A percentile compares a stretch with the other conserved stretches of the same genome.
phyloP scores from a whole-genome alignment of 2,113 vertebrate species.

The Puma concolor region DNA sequence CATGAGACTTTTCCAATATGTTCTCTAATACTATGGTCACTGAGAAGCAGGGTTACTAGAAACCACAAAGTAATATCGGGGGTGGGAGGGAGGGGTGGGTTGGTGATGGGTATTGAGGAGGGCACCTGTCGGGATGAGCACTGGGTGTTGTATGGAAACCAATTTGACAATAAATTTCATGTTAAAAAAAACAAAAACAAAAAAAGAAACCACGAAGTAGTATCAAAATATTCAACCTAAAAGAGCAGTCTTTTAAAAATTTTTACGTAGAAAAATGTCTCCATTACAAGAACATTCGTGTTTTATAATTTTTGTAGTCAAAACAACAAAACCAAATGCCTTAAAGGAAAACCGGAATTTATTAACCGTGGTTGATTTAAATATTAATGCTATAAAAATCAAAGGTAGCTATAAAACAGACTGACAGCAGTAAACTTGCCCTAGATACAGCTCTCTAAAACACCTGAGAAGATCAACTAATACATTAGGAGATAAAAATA shows the following conservation, averaged over 20 bases:
- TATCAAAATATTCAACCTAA: conserved; percentile 11
- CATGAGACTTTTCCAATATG: neutral
- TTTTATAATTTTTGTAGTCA: neutral
- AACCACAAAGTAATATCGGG: neutral
- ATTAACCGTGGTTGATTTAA: neutral
- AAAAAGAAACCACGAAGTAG: neutral
- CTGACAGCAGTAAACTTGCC: neutral
- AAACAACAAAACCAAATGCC: neutral
- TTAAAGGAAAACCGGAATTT: neutral
- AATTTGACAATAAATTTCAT: too few relatives aligned
- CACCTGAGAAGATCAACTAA: neutral
- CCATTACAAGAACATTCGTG: neutral
- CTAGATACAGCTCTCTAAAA: neutral
- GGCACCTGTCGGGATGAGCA: too few relatives aligned
- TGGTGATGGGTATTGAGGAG: too few relatives aligned
- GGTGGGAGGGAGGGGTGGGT: too few relatives aligned
- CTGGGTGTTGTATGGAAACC: too few relatives aligned
- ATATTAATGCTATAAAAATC: neutral
- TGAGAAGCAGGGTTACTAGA: neutral
- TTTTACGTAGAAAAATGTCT: neutral
- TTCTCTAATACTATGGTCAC: neutral
- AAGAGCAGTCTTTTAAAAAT: neutral
- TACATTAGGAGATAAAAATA: neutral
- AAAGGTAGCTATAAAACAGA: neutral
- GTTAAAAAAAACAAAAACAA: too few relatives aligned